Evolutionary conservation across 2,797 vertebrate species (phyloP).

Genomic region (Ceyx erithaca): DNA sequence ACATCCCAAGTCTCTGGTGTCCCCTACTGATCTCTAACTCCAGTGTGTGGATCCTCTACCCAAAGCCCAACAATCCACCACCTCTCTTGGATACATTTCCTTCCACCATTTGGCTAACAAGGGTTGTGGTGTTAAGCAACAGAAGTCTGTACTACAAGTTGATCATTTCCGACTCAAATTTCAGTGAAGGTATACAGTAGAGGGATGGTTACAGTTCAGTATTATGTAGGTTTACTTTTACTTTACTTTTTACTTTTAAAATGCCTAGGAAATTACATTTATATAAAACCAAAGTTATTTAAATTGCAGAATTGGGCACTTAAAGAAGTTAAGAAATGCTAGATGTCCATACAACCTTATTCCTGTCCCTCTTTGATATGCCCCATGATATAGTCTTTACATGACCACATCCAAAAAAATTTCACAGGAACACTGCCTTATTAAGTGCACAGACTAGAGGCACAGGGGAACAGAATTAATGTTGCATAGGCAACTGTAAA

Average conservation of each 20-base stretch:
- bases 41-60: accelerated
- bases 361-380: constrained; percentile 26
- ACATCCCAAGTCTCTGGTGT: background rate
- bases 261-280: constrained; percentile 40
- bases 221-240: background rate
- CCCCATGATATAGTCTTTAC: background rate
- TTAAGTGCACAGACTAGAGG: background rate
- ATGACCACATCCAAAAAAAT: constrained; percentile 16
- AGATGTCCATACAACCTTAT: constrained; percentile 27
- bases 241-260: constrained; percentile 20
- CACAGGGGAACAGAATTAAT: constrained; percentile 57
- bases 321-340: constrained; percentile 56
- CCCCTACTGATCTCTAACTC: accelerated
- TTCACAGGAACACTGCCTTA: constrained; percentile 29
- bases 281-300: constrained; percentile 12
- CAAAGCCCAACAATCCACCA: background rate
- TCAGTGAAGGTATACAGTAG: background rate
- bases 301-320: constrained; percentile 27
- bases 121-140: background rate
- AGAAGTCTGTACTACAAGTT: background rate
- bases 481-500: constrained; percentile 66
- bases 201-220: background rate
- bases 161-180: background rate
- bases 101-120: background rate
- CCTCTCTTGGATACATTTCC: accelerated